phyloP scores from a whole-genome alignment of 1,140 invertebrate genomes.

The Sesamia nonagrioides region DNA sequence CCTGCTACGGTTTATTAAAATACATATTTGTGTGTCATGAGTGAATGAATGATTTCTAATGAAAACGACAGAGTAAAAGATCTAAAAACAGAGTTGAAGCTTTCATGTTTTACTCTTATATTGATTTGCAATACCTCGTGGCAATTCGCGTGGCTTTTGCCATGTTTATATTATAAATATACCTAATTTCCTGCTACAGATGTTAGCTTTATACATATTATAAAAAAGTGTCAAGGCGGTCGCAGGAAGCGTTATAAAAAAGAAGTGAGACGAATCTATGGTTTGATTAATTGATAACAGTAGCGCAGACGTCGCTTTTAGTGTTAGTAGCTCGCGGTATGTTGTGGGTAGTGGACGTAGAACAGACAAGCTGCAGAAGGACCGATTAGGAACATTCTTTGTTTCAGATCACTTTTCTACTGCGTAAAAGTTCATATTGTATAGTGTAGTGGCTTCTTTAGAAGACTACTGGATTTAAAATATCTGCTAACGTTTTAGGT shows the following conservation, averaged over 20 bases:
- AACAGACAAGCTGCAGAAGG: conserved; percentile 16
- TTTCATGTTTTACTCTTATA: neutral
- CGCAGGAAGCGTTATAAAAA: conserved; percentile 45
- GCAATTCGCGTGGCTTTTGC: neutral
- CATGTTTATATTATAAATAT: conserved; percentile 1
- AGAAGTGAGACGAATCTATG: conserved; percentile 53
- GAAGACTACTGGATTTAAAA: too few relatives aligned
- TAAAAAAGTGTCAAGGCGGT: conserved; percentile 13
- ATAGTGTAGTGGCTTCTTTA: too few relatives aligned
- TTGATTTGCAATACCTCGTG: neutral
- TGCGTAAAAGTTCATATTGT: too few relatives aligned
- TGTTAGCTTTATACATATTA: neutral
- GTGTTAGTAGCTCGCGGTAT: conserved; percentile 51
- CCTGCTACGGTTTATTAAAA: conserved; percentile 2
- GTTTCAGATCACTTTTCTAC: neutral
- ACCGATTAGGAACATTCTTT: neutral
- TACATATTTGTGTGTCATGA: neutral
- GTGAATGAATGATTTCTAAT: neutral
- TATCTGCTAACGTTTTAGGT: too few relatives aligned
- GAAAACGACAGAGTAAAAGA: neutral
- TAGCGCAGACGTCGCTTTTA: conserved; percentile 48
- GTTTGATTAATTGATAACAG: conserved; percentile 81
- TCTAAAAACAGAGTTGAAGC: conserved; percentile 10
- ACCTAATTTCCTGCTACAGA: neutral
- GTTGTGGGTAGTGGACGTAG: conserved; percentile 8